Evolutionary conservation across 2,797 vertebrate genomes (phyloP).

Genomic region (Euphonia xanthogaster): DNA sequence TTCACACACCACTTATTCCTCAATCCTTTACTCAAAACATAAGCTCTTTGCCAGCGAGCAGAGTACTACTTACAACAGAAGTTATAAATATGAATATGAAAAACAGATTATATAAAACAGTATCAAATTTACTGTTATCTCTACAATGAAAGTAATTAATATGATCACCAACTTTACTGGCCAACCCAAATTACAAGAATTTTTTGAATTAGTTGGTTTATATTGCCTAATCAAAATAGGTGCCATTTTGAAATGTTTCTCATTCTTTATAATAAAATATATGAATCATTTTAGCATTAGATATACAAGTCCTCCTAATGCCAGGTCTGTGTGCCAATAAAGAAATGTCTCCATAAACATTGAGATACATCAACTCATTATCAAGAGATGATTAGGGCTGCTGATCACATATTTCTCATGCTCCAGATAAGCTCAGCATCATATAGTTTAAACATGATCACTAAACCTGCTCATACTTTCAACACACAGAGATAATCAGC

Average conservation of each 20-base stretch:
- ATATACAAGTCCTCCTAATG: neutral
- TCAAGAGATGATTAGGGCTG: neutral
- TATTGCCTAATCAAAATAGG: neutral
- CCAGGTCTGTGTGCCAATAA: neutral
- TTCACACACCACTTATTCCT: neutral
- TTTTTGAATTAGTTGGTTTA: neutral
- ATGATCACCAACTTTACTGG: neutral
- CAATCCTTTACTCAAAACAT: neutral
- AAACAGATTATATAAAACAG: neutral
- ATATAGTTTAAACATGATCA: neutral
- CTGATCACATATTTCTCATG: neutral
- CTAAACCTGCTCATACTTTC: conserved; percentile 8
- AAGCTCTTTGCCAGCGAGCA: neutral
- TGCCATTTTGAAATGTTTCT: neutral
- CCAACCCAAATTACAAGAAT: neutral
- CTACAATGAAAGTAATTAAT: neutral
- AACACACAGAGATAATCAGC: neutral
- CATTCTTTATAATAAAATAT: neutral
- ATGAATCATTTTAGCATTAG: neutral
- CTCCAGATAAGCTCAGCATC: neutral
- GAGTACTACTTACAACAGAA: neutral
- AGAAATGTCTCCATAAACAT: neutral
- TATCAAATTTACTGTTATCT: neutral
- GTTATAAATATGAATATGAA: neutral
- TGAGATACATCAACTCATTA: neutral